phyloP scores from a whole-genome alignment of 2,888 invertebrate genomes.

The Cistogaster globosa region DNA sequence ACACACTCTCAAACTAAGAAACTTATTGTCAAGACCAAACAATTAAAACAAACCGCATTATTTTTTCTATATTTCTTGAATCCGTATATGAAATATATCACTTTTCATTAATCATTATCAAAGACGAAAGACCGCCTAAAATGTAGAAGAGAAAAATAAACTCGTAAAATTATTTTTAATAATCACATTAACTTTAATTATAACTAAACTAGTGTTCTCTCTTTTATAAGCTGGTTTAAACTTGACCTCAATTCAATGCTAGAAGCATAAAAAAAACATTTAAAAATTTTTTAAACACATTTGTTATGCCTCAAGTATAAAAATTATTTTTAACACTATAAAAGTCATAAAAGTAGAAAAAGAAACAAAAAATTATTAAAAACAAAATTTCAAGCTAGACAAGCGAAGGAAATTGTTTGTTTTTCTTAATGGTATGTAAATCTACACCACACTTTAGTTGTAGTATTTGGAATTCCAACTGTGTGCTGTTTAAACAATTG shows the following conservation, averaged over 20 bases:
- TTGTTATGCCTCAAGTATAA: constrained; percentile 52
- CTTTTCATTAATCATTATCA: constrained; percentile 54
- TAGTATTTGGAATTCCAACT: not conserved
- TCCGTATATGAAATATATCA: constrained; percentile 5
- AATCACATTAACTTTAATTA: constrained; percentile 62
- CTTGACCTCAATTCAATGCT: constrained; percentile 58
- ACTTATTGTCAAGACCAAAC: not conserved
- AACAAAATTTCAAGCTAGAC: not conserved
- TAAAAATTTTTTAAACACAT: constrained; percentile 34
- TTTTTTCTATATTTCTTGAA: not conserved
- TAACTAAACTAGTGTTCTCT: constrained; percentile 30
- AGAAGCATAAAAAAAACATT: constrained; percentile 18
- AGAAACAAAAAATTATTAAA: not conserved
- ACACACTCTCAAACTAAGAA: not conserved
- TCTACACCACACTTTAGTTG: not conserved
- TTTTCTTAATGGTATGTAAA: not conserved
- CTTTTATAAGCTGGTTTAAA: constrained; percentile 25
- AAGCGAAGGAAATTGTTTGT: constrained; percentile 28
- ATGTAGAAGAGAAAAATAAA: constrained; percentile 2
- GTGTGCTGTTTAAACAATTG: constrained; percentile 27
- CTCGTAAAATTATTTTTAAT: constrained; percentile 57
- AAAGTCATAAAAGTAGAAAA: constrained; percentile 37
- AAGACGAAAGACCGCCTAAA: constrained; percentile 20
- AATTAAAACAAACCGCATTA: not conserved
- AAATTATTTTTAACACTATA: constrained; percentile 46